Conservation (phyloP, 2,113 vertebrate genomes). For the Chamaea fasciata region DNA sequence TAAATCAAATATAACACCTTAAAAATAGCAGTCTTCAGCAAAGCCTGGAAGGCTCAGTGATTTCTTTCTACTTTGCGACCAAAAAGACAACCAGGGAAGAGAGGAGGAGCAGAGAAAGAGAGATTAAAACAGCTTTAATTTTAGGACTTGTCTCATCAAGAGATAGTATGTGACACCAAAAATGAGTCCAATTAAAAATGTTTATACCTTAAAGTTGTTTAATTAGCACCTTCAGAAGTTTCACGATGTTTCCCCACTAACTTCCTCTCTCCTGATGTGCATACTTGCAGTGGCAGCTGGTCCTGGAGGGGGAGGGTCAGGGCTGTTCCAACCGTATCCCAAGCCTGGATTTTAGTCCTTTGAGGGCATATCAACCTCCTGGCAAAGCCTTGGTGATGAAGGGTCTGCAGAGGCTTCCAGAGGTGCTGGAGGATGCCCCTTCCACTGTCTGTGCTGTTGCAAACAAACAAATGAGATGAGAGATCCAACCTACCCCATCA, state of each 20-base stretch:
- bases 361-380: background rate
- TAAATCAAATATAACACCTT: conserved; percentile 44
- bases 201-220: background rate
- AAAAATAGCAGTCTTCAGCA: conserved; percentile 34
- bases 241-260: background rate
- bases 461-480: fast-evolving
- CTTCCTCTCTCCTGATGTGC: background rate
- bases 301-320: background rate
- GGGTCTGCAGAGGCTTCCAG: background rate
- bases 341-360: background rate
- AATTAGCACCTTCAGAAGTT: conserved; percentile 45
- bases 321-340: background rate
- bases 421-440: background rate
- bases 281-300: background rate
- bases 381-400: background rate
- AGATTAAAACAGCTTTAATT: conserved; percentile 51
- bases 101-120: background rate
- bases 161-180: conserved; percentile 20
- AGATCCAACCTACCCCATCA: background rate
- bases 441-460: background rate
- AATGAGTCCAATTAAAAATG: conserved; percentile 33
- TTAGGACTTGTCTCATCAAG: conserved; percentile 30
- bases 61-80: conserved; percentile 26
- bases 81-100: background rate
- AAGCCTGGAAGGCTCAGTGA: background rate